phyloP scores from a whole-genome alignment of 2,797 vertebrate genomes.

The Neostethus bicornis region DNA sequence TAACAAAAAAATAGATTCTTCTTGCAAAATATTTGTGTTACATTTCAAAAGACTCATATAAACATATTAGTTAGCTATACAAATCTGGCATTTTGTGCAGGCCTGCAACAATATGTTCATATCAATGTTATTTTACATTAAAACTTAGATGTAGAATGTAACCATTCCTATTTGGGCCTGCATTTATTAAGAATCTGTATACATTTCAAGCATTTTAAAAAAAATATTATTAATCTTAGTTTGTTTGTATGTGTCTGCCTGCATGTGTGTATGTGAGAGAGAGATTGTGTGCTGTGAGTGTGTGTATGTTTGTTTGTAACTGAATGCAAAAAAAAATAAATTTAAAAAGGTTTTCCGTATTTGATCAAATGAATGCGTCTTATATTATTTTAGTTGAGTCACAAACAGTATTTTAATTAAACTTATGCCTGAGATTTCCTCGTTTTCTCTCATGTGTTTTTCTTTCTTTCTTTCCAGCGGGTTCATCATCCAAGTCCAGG shows the following conservation, averaged over 20 bases:
- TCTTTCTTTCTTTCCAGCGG: constrained; percentile 45
- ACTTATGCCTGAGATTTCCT: not conserved
- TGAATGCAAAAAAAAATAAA: not conserved
- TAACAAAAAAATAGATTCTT: not conserved
- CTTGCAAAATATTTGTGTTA: constrained; percentile 2
- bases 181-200: no score
- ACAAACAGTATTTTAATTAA: no score
- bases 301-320: constrained; percentile 27
- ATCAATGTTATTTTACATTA: no score
- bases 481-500: constrained; percentile 90
- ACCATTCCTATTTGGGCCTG: no score
- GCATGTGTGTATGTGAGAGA: constrained; percentile 13
- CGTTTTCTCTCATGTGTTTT: not conserved
- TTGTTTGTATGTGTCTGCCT: constrained; percentile 7
- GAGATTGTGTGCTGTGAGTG: constrained; percentile 5
- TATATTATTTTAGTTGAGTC: no score
- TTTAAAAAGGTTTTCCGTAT: no score
- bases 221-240: constrained; percentile 9
- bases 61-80: not conserved
- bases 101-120: no score
- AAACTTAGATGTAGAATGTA: no score
- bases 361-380: constrained; percentile 2
- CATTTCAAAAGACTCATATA: no score
- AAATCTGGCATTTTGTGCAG: no score
- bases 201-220: no score